Percentiles rank a stretch among this genome's conserved stretches.
Conservation (phyloP, 1,140 invertebrate genomes). For the Melitaea cinxia region DNA sequence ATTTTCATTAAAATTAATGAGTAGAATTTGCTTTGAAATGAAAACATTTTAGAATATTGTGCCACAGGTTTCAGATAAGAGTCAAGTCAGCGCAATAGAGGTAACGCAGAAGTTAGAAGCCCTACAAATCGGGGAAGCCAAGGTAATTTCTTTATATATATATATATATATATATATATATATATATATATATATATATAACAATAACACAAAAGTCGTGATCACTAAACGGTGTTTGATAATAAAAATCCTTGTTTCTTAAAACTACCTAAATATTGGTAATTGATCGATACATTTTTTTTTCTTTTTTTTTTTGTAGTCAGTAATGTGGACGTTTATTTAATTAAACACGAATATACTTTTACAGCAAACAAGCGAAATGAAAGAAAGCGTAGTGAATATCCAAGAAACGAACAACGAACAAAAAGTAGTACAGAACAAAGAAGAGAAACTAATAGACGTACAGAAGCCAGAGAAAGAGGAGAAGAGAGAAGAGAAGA, state of each 20-base stretch:
- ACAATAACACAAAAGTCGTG: too few species aligned
- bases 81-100: conserved; percentile 59
- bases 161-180: background rate
- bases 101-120: conserved; percentile 72
- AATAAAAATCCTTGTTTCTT: too few species aligned
- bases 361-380: conserved; percentile 61
- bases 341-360: background rate
- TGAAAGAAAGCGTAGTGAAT: conserved; percentile 58
- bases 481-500: conserved; percentile 38
- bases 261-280: background rate
- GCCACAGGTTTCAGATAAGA: conserved; percentile 37
- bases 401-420: conserved; percentile 59
- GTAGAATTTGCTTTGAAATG: background rate
- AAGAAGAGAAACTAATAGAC: conserved; percentile 65
- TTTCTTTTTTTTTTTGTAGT: too few species aligned
- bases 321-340: background rate
- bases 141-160: conserved; percentile 3
- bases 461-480: conserved; percentile 58
- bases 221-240: too few species aligned
- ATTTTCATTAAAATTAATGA: too few species aligned
- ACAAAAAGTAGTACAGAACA: conserved; percentile 48
- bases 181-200: background rate
- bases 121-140: conserved; percentile 38
- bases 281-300: too few species aligned
- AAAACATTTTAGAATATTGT: conserved; percentile 19